These are phyloP conservation scores for Drosophila limbata DNA, from an alignment of 2,888 invertebrate species.

Conservation along the genomic window DNA sequence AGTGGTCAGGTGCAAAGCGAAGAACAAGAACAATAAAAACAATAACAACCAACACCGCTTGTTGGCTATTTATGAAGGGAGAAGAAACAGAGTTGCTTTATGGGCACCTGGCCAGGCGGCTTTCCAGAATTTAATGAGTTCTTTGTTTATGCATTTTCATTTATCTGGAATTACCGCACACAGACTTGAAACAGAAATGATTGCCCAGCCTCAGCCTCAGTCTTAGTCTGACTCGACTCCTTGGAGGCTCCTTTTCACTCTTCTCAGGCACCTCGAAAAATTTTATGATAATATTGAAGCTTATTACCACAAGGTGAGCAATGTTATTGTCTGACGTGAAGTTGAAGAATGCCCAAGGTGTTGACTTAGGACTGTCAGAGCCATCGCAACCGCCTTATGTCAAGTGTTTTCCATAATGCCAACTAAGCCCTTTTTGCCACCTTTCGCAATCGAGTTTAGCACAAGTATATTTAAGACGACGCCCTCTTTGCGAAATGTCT, in stretches of 20 bases:
- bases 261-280: conserved; percentile 21
- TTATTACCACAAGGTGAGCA: conserved; percentile 63
- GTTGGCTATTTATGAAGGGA: conserved; percentile 11
- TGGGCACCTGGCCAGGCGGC: conserved; percentile 17
- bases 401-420: conserved; percentile 57
- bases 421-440: conserved; percentile 56
- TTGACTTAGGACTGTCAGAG: conserved; percentile 63
- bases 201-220: not conserved
- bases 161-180: conserved; percentile 64
- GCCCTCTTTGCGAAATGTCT: not conserved
- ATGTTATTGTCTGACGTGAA: conserved; percentile 23
- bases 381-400: conserved; percentile 17
- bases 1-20: conserved; percentile 13
- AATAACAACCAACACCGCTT: not conserved
- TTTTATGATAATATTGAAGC: conserved; percentile 69
- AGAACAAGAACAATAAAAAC: not conserved
- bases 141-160: conserved; percentile 68
- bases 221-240: not conserved
- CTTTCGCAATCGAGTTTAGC: conserved; percentile 34
- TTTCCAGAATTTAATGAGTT: conserved; percentile 59
- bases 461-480: conserved; percentile 31
- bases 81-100: conserved; percentile 7
- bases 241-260: not conserved
- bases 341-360: conserved; percentile 41
- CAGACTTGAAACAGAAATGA: conserved; percentile 43